Evolutionary conservation across 2,113 vertebrate genomes (phyloP), one percentile per base, ranked within the genome.

Genomic region (Limanda limanda): DNA sequence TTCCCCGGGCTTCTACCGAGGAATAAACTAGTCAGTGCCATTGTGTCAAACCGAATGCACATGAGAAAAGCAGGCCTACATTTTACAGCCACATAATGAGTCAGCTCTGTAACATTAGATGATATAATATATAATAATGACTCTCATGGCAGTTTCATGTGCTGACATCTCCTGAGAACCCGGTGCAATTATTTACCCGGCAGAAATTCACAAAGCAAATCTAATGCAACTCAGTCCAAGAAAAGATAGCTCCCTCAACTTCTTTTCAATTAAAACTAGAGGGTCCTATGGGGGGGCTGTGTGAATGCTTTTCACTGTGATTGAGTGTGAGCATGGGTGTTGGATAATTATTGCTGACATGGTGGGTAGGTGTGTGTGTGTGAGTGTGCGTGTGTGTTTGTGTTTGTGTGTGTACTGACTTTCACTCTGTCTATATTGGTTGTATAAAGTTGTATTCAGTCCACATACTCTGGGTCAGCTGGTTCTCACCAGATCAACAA

Each of bases 111-210:
- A 85, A 84, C 83, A 82, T 86, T 72, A 74, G 66, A 80, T 84
- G 81, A 66, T 81, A 85, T 86, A 86, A 90, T 84, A 66, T 75
- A 82, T 78, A 89, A 83, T 92, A 89, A 87, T 89, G 84, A 81
- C 87, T 92, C 80, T 89, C 82, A 60, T 79, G 83, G 68, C 88
- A 79, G 76, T 77, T 85, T 58, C 81, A 87, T 87, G 79, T 81
- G 83, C 91, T 82, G 83, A 89, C 90, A 78, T 86, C 90, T 91
- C 86, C 37, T 76, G 89, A 87, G 86, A 87, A 74, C 75, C 65
- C 69, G 25, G 76, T 31, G 77, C 66, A 90, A 92, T 86, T 92
- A 89, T 93, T 91, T 90, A 90, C 75, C 60, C 71, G 54, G 80
- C 78, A 75, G 74, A 88, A 89, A 91, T 78, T 85, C 76, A 88